Evolutionary conservation across 1,140 invertebrate species (phyloP).

Genomic region (Cyclargus thomasi): DNA sequence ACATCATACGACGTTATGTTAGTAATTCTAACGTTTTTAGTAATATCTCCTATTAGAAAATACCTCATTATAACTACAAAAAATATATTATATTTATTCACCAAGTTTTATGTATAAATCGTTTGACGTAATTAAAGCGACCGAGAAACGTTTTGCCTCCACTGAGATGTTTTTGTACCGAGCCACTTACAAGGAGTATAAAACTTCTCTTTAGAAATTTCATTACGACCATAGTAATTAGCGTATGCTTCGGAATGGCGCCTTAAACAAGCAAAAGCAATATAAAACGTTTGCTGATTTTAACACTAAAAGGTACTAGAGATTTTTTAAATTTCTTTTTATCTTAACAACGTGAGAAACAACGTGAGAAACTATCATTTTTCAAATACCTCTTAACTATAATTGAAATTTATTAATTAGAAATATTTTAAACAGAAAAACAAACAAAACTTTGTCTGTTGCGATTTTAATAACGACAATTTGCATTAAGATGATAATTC

Average conservation of each 20-base stretch:
- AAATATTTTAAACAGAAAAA: no score
- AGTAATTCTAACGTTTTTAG: no score
- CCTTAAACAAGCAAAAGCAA: not conserved
- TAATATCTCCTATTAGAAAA: no score
- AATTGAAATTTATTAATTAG: no score
- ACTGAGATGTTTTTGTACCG: constrained; percentile 7
- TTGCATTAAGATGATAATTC: not conserved
- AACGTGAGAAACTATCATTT: not conserved
- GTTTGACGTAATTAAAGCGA: constrained; percentile 10
- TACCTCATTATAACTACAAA: no score
- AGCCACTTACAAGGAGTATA: constrained; percentile 8
- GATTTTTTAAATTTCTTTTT: not conserved
- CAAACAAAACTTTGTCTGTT: no score
- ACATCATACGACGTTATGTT: no score
- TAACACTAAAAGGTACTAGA: constrained; percentile 6
- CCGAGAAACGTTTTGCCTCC: constrained; percentile 7
- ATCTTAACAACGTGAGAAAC: not conserved
- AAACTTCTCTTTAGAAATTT: constrained; percentile 15
- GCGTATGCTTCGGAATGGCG: constrained; percentile 4
- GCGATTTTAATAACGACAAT: no score
- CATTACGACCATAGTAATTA: constrained; percentile 13
- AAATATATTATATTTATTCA: not conserved
- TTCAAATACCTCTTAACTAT: no score
- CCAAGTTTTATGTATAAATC: not conserved
- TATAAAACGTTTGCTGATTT: constrained; percentile 4